Base-by-base conservation (phyloP, 2,113 vertebrate species). In the Labeo catla region DNA sequence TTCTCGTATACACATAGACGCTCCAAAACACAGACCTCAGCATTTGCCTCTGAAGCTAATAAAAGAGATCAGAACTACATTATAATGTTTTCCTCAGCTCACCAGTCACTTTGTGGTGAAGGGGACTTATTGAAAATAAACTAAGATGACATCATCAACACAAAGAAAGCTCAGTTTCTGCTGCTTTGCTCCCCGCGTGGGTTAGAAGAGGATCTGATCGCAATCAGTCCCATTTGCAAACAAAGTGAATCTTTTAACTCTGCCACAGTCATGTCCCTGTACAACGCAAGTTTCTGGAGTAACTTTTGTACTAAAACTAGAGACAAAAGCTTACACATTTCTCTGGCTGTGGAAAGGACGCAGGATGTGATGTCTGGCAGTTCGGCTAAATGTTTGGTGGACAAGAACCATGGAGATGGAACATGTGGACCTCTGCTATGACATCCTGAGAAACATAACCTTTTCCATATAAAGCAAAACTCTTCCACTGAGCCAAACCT, bases 391-490 rank as follows among this genome's bases (percentile, higher is more conserved):
- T 13, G 43, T 72, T 72, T 72, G 47, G 36, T 23, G 50, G 61
- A 23, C 49, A 49, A 50, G 47, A 81, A 13, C 34, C 23, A 70
- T 36, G 43, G 12, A 81, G 68, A 23, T 72, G n/a, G 39, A 72
- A 59, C 4, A 83, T 13, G 8, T 16, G 19, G 5, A 76, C 65
- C 23, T 39, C 49, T 52, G 28, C 11, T n/a, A 21, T n/a, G 54
- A 84, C 39, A 39, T 36, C 63, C 19, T 78, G 83, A 36, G 10
- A 68, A 85, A 87, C 70, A 82, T 6, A 57, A 70, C 50, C 70
- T 23, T 76, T 82, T 88, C 84, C 78, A 78, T 88, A 88, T 78
- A 85, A 85, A 85, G 84, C 66, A 77, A 85, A 85, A 36, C 47
- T 16, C 57, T 66, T 76, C 36, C 39, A 39, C 61, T 23, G 23